phyloP scores from a whole-genome alignment of 2,888 invertebrate genomes.

The Campoplex nolae region DNA sequence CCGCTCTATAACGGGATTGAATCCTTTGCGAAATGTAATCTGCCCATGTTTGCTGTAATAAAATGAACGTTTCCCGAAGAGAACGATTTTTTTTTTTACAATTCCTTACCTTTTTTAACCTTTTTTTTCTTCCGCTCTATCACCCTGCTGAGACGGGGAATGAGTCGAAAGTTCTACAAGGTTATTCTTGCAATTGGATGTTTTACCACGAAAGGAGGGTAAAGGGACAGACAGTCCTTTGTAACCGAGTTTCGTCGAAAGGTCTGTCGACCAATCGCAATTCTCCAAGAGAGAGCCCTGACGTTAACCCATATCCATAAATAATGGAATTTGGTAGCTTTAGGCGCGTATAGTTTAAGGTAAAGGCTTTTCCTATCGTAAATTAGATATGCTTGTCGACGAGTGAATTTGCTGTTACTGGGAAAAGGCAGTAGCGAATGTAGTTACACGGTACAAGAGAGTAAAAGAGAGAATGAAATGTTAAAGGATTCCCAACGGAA shows the following conservation, averaged over 20 bases:
- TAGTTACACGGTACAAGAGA: slow-evolving; percentile 21
- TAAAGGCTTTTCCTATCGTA: slow-evolving; percentile 16
- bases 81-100: background rate
- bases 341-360: slow-evolving; percentile 22
- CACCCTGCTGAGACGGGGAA: background rate
- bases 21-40: background rate
- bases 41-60: background rate
- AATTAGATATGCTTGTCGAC: slow-evolving; percentile 50
- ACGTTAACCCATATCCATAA: slow-evolving; percentile 41
- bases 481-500: slow-evolving; percentile 50
- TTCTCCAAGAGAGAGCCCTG: background rate
- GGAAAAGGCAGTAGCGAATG: slow-evolving; percentile 21
- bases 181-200: background rate
- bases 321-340: slow-evolving; percentile 57
- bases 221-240: background rate
- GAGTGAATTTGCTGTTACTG: background rate
- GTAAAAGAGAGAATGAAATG: slow-evolving; percentile 34
- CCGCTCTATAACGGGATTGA: background rate
- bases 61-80: background rate
- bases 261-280: background rate
- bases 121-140: background rate
- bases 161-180: background rate
- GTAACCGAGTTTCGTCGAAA: background rate
- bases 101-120: background rate
- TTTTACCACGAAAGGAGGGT: background rate